These are phyloP conservation scores for Cirrhinus mrigala DNA, from an alignment of 2,797 vertebrate genomes.

Conservation along the genomic window DNA sequence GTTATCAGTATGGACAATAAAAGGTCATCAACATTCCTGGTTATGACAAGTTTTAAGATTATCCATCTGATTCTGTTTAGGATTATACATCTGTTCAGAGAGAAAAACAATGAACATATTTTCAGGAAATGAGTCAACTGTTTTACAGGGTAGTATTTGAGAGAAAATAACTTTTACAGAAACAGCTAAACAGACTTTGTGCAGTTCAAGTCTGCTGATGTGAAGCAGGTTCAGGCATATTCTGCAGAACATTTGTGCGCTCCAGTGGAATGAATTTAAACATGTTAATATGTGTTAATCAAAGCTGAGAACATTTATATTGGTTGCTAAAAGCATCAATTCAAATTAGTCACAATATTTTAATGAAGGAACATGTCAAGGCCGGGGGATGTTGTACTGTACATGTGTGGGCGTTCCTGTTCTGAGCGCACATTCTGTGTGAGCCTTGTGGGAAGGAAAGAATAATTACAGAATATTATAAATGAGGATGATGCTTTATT, in stretches of 20 bases:
- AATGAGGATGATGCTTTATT: slow-evolving; percentile 31
- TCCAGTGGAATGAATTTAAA: slow-evolving; percentile 9
- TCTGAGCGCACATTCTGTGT: background rate
- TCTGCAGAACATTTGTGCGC: background rate
- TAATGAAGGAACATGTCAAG: slow-evolving; percentile 10
- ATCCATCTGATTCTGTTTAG: background rate
- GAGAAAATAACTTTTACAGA: background rate
- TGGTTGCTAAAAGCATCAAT: slow-evolving; percentile 13
- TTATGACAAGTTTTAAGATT: background rate
- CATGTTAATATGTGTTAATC: background rate
- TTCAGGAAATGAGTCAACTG: background rate
- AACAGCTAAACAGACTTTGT: background rate
- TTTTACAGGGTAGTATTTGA: background rate
- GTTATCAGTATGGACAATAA: background rate
- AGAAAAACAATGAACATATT: background rate
- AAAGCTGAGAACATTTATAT: background rate
- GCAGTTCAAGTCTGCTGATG: background rate
- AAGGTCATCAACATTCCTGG: background rate
- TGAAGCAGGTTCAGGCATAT: background rate
- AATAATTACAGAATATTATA: slow-evolving; percentile 15
- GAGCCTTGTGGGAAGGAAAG: background rate
- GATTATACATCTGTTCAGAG: background rate
- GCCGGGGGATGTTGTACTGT: background rate
- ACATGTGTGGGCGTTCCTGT: background rate
- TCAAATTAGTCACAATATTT: slow-evolving; percentile 12